Evolutionary conservation across 37 sponge, comb jelly and placozoan genomes (phyloP).

Genomic region (Halichondria panicea): DNA sequence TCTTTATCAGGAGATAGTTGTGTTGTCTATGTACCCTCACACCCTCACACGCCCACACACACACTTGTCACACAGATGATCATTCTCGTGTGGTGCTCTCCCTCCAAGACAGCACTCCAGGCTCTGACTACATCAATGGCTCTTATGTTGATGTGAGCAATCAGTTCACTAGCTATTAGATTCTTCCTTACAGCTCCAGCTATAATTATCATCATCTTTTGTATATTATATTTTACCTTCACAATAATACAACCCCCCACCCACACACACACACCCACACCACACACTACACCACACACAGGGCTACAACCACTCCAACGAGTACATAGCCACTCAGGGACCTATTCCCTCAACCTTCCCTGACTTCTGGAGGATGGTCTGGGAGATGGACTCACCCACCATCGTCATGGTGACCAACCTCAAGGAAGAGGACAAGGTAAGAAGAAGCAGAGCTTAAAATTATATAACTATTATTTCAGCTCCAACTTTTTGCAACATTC

Average conservation of each 20-base stretch:
- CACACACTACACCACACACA: neutral
- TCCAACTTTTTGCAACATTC: neutral
- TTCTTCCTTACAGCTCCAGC: neutral
- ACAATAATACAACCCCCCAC: no score
- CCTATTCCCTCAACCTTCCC: constrained; percentile 54
- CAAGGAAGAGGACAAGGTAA: constrained; percentile 71
- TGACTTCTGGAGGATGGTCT: constrained; percentile 80
- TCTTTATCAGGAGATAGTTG: no score
- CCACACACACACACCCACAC: neutral
- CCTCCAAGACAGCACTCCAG: constrained; percentile 58
- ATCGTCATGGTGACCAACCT: constrained; percentile 78
- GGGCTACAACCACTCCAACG: constrained; percentile 45
- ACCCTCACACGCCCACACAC: no score
- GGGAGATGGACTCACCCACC: constrained; percentile 65
- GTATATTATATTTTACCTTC: neutral
- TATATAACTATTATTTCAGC: neutral
- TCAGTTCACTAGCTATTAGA: neutral
- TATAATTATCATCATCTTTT: neutral
- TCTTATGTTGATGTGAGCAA: constrained; percentile 63
- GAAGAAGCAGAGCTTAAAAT: neutral
- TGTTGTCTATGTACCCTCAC: neutral
- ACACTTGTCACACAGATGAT: constrained; percentile 45
- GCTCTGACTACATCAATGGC: constrained; percentile 78
- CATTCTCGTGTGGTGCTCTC: constrained; percentile 59
- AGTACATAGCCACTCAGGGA: constrained; percentile 68